phyloP scores from a whole-genome alignment of 2,113 vertebrate species.

The Coracopsis vasa region DNA sequence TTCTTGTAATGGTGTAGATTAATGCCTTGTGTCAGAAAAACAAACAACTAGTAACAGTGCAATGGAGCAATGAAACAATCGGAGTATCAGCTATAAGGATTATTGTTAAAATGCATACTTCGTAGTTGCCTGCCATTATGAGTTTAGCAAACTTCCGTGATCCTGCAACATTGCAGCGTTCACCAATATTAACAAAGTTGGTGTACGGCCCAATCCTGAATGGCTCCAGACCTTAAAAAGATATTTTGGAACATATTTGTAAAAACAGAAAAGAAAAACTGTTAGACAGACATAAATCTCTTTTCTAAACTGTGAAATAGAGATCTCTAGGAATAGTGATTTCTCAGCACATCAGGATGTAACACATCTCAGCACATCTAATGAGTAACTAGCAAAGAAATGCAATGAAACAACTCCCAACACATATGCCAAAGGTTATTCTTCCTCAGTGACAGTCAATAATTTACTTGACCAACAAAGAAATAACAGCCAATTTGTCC shows the following conservation, averaged over 20 bases:
- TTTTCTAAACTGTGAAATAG: background rate
- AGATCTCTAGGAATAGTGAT: background rate
- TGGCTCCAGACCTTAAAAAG: constrained; percentile 87
- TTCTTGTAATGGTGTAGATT: background rate
- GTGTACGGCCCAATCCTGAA: constrained; percentile 94
- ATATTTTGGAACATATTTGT: background rate
- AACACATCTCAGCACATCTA: background rate
- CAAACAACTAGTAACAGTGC: background rate
- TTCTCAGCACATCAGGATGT: background rate
- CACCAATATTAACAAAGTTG: constrained; percentile 97
- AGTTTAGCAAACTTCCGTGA: constrained; percentile 94
- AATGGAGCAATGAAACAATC: background rate
- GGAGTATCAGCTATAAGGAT: background rate
- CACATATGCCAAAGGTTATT: background rate
- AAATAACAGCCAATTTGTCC: background rate
- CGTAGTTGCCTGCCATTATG: constrained; percentile 91
- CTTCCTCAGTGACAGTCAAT: background rate
- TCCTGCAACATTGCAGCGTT: constrained; percentile 96
- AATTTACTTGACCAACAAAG: background rate
- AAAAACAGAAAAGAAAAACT: background rate
- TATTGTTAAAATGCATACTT: constrained; percentile 74
- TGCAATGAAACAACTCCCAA: background rate
- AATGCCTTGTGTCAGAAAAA: background rate
- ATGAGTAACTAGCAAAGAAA: background rate
- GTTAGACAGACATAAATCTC: background rate